These are phyloP conservation scores for Heteromormyrus szaboi DNA, from an alignment of 2,797 vertebrate genomes.

Conservation along the genomic window DNA sequence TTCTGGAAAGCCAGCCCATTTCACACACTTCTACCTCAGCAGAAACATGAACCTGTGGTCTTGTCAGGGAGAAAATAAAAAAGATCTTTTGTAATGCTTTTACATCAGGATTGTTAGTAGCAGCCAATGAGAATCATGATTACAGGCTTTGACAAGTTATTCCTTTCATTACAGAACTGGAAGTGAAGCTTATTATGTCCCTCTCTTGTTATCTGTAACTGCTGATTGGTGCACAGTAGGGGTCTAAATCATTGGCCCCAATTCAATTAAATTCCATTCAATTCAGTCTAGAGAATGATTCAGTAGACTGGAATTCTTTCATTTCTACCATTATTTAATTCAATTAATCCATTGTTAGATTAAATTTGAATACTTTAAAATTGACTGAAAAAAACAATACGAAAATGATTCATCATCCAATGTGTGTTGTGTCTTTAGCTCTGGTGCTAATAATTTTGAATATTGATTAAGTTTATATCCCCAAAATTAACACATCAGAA, in stretches of 20 bases:
- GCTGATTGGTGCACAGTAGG: too few relatives aligned
- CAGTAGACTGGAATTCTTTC: background rate
- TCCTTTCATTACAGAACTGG: slow-evolving; percentile 59
- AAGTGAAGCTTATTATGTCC: slow-evolving; percentile 64
- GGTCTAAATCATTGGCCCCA: too few relatives aligned
- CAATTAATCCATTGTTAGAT: background rate
- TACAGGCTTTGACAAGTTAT: slow-evolving; percentile 62
- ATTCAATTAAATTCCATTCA: background rate
- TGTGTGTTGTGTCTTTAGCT: too few relatives aligned
- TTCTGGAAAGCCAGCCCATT: background rate
- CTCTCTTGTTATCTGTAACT: slow-evolving; percentile 40
- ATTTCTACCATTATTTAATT: background rate
- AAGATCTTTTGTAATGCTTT: slow-evolving; percentile 41
- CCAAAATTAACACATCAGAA: background rate
- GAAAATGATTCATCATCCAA: too few relatives aligned
- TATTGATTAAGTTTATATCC: background rate
- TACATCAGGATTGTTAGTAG: slow-evolving; percentile 37
- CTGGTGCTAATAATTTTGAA: background rate
- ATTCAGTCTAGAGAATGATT: background rate
- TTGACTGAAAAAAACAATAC: background rate
- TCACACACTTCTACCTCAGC: background rate
- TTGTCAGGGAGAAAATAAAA: background rate
- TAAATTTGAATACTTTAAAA: background rate
- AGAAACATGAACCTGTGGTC: background rate
- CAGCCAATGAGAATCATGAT: slow-evolving; percentile 45